A percentile compares a stretch with the other conserved stretches of the same genome.
Conservation (phyloP, 2,113 vertebrate genomes). For the Cynocephalus volans region DNA sequence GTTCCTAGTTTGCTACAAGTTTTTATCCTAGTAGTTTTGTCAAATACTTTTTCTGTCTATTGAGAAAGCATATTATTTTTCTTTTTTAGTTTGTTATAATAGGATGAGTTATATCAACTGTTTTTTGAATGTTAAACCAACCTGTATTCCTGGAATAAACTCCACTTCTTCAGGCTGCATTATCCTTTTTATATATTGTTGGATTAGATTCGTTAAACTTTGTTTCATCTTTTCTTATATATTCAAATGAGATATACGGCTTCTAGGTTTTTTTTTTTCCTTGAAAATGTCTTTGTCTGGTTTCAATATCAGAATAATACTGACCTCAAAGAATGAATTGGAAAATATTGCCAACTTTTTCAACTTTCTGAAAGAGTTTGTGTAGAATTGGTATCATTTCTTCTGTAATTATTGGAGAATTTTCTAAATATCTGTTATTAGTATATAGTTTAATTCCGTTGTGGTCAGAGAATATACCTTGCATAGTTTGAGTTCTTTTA, state of each 20-base stretch:
- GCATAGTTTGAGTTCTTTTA: not conserved
- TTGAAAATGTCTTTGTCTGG: not conserved
- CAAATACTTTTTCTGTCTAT: not conserved
- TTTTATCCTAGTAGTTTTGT: constrained; percentile 43
- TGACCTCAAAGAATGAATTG: not conserved
- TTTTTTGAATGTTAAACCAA: constrained; percentile 6
- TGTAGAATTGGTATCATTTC: not conserved
- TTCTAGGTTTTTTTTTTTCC: not conserved
- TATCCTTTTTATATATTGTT: constrained; percentile 29
- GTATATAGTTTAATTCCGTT: not conserved
- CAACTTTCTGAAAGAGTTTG: constrained; percentile 10
- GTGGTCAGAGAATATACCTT: not conserved
- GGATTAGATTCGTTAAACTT: not conserved
- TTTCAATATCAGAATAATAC: constrained; percentile 43
- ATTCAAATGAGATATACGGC: not conserved
- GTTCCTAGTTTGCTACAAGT: not conserved
- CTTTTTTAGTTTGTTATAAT: not conserved
- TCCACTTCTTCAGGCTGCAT: not conserved
- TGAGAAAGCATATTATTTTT: not conserved
- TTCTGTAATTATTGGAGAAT: not conserved
- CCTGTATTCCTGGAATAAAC: constrained; percentile 26
- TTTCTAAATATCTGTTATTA: not conserved
- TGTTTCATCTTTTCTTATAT: not conserved
- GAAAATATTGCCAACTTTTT: constrained; percentile 8
- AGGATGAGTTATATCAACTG: not conserved